Evolutionary conservation across 2,113 vertebrate species (phyloP), one percentile per base, ranked within the genome.

Genomic region (crab-eating macaque (Macaca fascicularis)): DNA sequence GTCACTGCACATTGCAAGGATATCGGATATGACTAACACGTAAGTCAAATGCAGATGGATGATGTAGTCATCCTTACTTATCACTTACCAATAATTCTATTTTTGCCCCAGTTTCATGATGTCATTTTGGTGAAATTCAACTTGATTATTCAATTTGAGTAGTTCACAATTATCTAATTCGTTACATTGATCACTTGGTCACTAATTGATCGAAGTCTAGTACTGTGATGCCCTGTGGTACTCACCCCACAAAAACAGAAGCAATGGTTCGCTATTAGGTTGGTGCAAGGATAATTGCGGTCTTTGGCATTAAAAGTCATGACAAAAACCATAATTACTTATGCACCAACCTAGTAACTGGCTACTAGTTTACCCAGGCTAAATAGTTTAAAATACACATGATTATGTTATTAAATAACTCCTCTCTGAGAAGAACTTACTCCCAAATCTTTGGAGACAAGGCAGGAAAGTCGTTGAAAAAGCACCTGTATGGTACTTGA

Each of bases 71-170:
- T 84, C 45, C 8, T 74, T 59, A 27, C 27, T 43, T 87, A 67
- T 12, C 27, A 81, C 6, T 57, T 45, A 13, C 16, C 8, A 20
- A 40, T 12, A 90, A 35, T 84, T 95, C 38, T 87, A 43, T 80
- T 94, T 97, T 90, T 92, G 48, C 38, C 61, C 19, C 10, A n/a
- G 38, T 75, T 95, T 64, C 14, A 19, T 55, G 84, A 83, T 78
- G 30, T 96, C 85, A 82, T 80, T 75, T 78, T 84, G 81, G 64
- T 40, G 50, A 52, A 79, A 59, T 80, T 94, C 30, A 89, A 48
- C 30, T 57, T 52, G 38, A 83, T 83, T 22, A 11, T 45, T 94
- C 30, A 86, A 48, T 22, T 52, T 64, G 43, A 83, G 70, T 22
- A 14, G 40, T 40, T 96, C 45, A 19, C 30, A 81, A 84, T 52